Evolutionary conservation across 2,797 vertebrate genomes (phyloP).

Genomic region (Crenuchus spilurus): DNA sequence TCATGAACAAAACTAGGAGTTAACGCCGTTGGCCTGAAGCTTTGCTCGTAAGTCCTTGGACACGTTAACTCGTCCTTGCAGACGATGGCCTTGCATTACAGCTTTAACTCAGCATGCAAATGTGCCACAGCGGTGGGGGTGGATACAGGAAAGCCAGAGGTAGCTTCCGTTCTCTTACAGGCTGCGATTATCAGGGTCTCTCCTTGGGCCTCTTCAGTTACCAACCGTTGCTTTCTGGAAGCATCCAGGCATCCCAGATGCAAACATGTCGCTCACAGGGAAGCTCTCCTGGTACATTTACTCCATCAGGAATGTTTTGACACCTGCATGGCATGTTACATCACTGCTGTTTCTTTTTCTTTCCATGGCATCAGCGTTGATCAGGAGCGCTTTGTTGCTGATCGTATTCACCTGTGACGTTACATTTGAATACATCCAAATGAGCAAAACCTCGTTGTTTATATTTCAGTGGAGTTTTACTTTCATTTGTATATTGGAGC

Average conservation of each 20-base stretch:
- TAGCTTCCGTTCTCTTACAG: neutral
- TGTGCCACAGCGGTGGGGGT: too few relatives aligned
- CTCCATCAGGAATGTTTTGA: neutral
- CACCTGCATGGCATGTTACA: neutral
- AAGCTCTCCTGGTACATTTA: neutral
- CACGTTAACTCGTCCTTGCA: neutral
- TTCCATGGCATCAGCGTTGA: neutral
- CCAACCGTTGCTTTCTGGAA: neutral
- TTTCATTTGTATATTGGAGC: neutral
- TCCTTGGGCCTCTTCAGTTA: neutral
- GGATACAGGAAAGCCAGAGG: neutral
- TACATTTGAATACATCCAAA: slow-evolving; percentile 9
- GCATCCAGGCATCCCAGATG: neutral
- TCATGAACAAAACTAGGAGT: too few relatives aligned
- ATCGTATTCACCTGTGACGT: neutral
- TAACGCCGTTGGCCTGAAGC: too few relatives aligned
- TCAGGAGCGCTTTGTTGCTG: neutral
- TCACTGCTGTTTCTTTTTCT: neutral
- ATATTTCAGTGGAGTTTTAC: neutral
- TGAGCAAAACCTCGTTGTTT: neutral
- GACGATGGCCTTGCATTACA: neutral
- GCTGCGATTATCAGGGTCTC: neutral
- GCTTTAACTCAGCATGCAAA: neutral
- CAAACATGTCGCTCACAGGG: neutral
- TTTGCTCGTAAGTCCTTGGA: too few relatives aligned